Evolutionary conservation across 2,888 invertebrate species (phyloP).

Genomic region (Litoditis marina): DNA sequence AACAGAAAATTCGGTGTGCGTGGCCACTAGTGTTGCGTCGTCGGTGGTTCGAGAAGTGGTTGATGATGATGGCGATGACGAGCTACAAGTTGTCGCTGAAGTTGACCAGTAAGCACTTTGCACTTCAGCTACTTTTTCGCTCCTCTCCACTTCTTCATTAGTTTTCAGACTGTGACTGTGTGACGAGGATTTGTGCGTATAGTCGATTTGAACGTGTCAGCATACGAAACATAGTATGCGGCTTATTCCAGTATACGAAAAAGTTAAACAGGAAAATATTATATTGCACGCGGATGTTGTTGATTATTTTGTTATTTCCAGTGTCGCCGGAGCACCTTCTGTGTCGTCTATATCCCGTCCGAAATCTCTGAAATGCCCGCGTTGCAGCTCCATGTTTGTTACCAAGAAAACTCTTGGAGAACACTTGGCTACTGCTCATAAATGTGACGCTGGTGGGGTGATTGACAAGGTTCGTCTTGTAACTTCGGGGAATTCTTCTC

Average conservation of each 20-base stretch:
- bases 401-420: slow-evolving; percentile 14
- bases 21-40: too few species aligned
- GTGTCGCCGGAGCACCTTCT: slow-evolving; percentile 14
- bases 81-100: slow-evolving; percentile 27
- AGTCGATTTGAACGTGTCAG: too few species aligned
- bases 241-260: too few species aligned
- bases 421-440: slow-evolving; percentile 17
- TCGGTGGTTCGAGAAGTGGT: neutral
- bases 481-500: too few species aligned
- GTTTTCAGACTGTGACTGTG: too few species aligned
- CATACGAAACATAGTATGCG: too few species aligned
- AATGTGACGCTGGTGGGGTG: slow-evolving; percentile 21
- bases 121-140: neutral
- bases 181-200: too few species aligned
- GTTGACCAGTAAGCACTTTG: slow-evolving; percentile 25
- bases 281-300: too few species aligned
- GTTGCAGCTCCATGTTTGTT: slow-evolving; percentile 22
- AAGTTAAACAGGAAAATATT: too few species aligned
- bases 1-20: too few species aligned
- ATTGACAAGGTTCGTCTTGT: slow-evolving; percentile 1
- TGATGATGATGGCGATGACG: slow-evolving; percentile 28
- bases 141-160: too few species aligned
- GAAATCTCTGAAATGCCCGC: slow-evolving; percentile 22
- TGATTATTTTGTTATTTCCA: slow-evolving; percentile 12
- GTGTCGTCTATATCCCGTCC: slow-evolving; percentile 8